Base-by-base conservation (phyloP, 2,888 invertebrate genomes). In the Tachina fera region DNA sequence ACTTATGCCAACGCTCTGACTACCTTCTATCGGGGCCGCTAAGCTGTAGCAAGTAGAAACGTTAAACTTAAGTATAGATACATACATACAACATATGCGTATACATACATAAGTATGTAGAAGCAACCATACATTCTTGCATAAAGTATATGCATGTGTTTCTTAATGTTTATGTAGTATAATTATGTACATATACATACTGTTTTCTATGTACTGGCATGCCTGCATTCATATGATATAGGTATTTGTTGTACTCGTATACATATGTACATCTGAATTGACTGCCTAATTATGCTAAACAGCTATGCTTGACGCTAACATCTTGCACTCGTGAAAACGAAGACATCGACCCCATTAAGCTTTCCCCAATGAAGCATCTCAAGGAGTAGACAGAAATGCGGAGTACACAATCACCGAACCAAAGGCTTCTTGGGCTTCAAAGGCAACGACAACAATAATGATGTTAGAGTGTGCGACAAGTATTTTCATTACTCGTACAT, bases 201-300 rank as follows among this genome's bases (percentile, higher is more conserved):
- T 5, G 6, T 31, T 31, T 31, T 31, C 31, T 31, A 39, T 41
- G 39, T 22, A 9, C 19, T 9, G 9, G 31, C 6, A 41, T 31
- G 16, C n/a, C 16, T 51, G 13, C 67, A 49, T 67, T 67, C 9
- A 3, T 14, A 14, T 13, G 31, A 0, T 11, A 9, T 9, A 56
- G 22, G 22, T 22, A 6, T 13, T 8, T 58, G 8, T 31, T 58
- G 31, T 22, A 9, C 39, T 58, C 8, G 14, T 39, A 31, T 58
- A 11, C 13, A 14, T 60, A n/a, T 39, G 22, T 60, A 58, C 22
- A n/a, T 31, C 58, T 14, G 19, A 56, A 47, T 51, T 81, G 68
- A n/a, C 60, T 74, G 51, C 10, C 75, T 75, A 53, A 81, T 81
- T 75, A 81, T 81, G 61, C 53, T 81, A 81, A 81, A 81, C 47